Conservation (phyloP, 1,140 invertebrate species). For the Bombus pyrosoma region DNA sequence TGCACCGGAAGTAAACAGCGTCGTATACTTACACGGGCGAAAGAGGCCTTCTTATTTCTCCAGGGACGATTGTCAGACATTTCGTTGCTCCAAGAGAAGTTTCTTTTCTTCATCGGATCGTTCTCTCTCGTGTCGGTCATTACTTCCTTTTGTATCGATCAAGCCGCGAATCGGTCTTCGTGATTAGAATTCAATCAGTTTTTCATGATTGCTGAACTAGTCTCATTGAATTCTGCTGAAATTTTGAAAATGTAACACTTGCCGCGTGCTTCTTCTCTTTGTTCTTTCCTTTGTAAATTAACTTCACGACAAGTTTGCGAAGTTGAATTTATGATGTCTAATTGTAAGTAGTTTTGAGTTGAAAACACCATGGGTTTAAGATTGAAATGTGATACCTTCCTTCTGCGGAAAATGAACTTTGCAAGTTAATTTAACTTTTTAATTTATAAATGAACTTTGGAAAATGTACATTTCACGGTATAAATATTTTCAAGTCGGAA, state of each 20-base stretch:
- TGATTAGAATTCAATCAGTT: conserved; percentile 43
- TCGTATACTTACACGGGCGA: conserved; percentile 36
- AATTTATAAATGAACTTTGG: neutral
- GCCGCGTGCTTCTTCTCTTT: neutral
- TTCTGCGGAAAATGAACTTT: neutral
- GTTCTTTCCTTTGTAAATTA: neutral
- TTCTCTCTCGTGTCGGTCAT: neutral
- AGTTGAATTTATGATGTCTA: conserved; percentile 2
- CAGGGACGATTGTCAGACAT: conserved; percentile 53
- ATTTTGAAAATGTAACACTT: neutral
- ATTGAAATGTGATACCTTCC: neutral
- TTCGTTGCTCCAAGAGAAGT: neutral
- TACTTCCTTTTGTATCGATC: conserved; percentile 10
- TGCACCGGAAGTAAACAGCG: conserved; percentile 40
- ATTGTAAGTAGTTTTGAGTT: neutral
- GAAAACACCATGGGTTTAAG: neutral
- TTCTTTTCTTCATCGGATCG: neutral
- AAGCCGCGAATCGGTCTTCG: neutral
- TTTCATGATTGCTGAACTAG: conserved; percentile 5
- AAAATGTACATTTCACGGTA: neutral
- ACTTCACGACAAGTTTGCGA: neutral
- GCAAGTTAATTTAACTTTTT: conserved; percentile 4
- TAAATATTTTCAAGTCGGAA: neutral
- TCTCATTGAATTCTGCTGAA: neutral
- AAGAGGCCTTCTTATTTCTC: conserved; percentile 68